Conservation (phyloP, 1,140 invertebrate species). For the Brachionus asplanchnoidis region DNA sequence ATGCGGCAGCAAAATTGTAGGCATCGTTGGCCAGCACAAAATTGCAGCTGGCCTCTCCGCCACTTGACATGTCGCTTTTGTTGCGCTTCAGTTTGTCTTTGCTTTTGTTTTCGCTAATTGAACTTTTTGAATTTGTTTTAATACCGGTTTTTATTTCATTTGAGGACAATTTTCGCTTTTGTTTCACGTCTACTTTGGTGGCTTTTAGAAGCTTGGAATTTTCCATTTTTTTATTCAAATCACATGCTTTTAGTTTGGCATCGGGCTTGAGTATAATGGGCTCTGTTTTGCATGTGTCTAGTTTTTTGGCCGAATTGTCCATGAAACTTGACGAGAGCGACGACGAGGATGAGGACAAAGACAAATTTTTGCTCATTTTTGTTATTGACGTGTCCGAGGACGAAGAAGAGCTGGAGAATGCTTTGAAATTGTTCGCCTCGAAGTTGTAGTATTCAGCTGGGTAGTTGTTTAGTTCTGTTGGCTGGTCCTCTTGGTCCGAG, state of each 20-base stretch:
- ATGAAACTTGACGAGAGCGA: neutral
- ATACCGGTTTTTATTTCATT: neutral
- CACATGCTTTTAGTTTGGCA: neutral
- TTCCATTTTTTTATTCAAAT: constrained; percentile 22
- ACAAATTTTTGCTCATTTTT: constrained; percentile 2
- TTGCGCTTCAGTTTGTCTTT: neutral
- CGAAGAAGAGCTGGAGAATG: constrained; percentile 5
- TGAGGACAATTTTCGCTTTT: neutral
- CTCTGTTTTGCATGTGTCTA: neutral
- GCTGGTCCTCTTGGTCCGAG: neutral
- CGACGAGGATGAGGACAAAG: neutral
- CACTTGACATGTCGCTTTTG: neutral
- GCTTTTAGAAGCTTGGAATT: neutral
- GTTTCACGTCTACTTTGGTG: neutral
- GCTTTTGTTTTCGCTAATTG: neutral
- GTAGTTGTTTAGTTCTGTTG: neutral
- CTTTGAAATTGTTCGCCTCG: neutral
- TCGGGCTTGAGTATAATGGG: neutral
- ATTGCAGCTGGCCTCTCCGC: neutral
- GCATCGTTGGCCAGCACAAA: neutral
- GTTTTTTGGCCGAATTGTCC: neutral
- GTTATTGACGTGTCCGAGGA: constrained; percentile 4
- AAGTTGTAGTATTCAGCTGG: neutral
- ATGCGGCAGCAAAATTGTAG: neutral
- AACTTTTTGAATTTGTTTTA: neutral